phyloP scores from a whole-genome alignment of 92 coral and sea anemone genomes.

The Epizoanthus ramosus region DNA sequence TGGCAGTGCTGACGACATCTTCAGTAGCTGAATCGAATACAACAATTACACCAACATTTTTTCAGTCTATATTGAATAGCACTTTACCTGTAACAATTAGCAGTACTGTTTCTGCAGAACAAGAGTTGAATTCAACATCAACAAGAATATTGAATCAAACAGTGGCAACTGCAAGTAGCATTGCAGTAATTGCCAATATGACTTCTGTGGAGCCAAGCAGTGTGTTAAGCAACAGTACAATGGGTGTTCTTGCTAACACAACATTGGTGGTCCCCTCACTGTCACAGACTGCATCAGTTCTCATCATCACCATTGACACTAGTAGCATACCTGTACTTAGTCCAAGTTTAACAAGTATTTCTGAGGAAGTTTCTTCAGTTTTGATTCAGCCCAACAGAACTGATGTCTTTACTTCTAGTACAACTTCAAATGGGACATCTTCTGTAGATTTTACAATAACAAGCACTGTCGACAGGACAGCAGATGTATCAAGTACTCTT shows the following conservation, averaged over 20 bases:
- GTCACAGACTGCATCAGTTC: background rate
- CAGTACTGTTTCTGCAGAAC: background rate
- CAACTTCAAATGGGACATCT: background rate
- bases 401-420: slow-evolving; percentile 17
- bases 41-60: background rate
- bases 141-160: slow-evolving; percentile 2
- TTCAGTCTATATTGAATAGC: background rate
- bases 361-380: slow-evolving; percentile 8
- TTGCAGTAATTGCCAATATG: background rate
- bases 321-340: background rate
- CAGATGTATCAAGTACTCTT: slow-evolving; percentile 3
- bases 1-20: slow-evolving; percentile 6
- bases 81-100: background rate
- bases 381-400: slow-evolving; percentile 9
- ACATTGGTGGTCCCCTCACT: background rate
- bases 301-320: slow-evolving; percentile 1
- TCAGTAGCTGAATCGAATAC: background rate
- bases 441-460: background rate
- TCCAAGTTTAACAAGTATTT: background rate
- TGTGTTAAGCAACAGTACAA: background rate
- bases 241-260: background rate
- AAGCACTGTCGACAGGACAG: background rate
- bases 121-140: background rate
- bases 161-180: background rate
- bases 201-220: background rate